Evolutionary conservation across 2,113 vertebrate genomes (phyloP).

Genomic region (Poicephalus meyeri): DNA sequence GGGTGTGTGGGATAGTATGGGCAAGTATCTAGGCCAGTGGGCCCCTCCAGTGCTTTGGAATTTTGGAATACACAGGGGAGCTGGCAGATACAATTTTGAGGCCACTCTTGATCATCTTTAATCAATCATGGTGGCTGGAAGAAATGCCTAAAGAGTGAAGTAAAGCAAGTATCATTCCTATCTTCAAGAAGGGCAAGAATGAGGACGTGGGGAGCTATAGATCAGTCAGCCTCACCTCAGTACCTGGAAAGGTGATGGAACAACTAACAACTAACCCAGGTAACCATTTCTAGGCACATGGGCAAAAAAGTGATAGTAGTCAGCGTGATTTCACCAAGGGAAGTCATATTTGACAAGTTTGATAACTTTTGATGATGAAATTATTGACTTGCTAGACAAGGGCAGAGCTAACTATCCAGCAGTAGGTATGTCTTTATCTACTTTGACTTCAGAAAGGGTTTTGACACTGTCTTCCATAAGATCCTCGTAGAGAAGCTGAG

Average conservation of each 20-base stretch:
- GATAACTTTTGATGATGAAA: neutral
- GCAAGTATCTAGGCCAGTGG: no score
- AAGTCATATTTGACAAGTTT: neutral
- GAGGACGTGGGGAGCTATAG: neutral
- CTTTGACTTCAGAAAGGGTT: neutral
- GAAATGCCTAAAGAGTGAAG: neutral
- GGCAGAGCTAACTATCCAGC: neutral
- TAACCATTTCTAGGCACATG: neutral
- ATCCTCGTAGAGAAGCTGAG: neutral
- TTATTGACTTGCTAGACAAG: neutral
- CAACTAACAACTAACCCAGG: neutral
- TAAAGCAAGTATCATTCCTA: neutral
- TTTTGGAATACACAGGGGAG: no score
- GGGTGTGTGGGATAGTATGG: no score
- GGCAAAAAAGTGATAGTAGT: neutral
- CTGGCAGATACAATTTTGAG: neutral
- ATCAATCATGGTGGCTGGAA: neutral
- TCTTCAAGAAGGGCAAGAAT: neutral
- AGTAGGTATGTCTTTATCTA: neutral
- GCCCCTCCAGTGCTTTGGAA: no score
- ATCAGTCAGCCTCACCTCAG: neutral
- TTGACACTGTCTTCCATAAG: neutral
- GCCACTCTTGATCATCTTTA: neutral
- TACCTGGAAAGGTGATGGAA: neutral
- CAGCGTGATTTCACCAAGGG: neutral